phyloP scores from a whole-genome alignment of 2,797 vertebrate genomes.

The Tolypeutes matacus region DNA sequence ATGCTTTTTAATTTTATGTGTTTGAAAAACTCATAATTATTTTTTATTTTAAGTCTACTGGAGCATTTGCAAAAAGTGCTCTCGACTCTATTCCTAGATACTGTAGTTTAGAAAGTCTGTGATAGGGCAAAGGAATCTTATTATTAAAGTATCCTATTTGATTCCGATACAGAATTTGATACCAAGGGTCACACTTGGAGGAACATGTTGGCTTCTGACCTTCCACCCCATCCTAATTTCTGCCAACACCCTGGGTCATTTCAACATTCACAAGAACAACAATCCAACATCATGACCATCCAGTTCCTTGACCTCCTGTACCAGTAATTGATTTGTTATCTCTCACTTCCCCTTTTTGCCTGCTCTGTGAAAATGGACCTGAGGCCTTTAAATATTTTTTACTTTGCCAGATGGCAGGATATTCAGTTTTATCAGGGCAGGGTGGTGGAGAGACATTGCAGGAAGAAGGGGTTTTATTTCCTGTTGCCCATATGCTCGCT shows the following conservation, averaged over 20 bases:
- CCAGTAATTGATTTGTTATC: background rate
- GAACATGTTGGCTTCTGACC: background rate
- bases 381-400: conserved; percentile 2
- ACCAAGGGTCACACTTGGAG: background rate
- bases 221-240: background rate
- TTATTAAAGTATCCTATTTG: background rate
- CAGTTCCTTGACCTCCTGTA: background rate
- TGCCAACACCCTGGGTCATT: background rate
- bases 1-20: background rate
- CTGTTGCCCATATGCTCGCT: conserved; percentile 39
- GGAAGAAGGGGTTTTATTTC: conserved; percentile 45
- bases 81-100: background rate
- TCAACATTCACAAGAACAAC: background rate
- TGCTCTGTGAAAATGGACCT: conserved; percentile 13
- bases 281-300: background rate
- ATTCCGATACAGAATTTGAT: background rate
- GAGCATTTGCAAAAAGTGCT: background rate
- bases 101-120: background rate
- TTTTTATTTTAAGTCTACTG: background rate
- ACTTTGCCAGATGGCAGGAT: background rate
- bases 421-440: background rate
- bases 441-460: background rate
- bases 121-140: background rate
- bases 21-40: conserved; percentile 32
- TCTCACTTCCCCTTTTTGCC: background rate